phyloP scores from a whole-genome alignment of 2,888 invertebrate genomes.

The Antitype chi region DNA sequence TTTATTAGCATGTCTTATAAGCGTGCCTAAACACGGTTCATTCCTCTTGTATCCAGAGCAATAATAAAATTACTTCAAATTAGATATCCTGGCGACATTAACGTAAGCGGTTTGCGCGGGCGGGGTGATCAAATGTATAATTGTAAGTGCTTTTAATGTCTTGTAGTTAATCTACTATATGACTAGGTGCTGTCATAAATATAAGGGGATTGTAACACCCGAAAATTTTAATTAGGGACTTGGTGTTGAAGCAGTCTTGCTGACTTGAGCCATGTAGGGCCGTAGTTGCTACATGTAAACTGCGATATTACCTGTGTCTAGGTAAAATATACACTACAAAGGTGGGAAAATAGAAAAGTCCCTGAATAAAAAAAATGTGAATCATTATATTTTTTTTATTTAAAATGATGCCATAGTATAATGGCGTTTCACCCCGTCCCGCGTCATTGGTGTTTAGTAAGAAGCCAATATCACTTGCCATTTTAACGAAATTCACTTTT shows the following conservation, averaged over 20 bases:
- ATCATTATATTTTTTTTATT: slow-evolving; percentile 36
- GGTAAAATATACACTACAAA: slow-evolving; percentile 6
- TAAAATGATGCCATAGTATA: slow-evolving; percentile 35
- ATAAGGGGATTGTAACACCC: slow-evolving; percentile 29
- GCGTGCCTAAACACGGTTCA: slow-evolving; percentile 44
- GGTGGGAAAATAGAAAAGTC: neutral
- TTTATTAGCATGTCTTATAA: slow-evolving; percentile 22
- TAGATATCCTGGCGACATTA: slow-evolving; percentile 53
- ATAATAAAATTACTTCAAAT: slow-evolving; percentile 46
- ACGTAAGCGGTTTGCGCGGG: slow-evolving; percentile 40
- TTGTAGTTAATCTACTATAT: slow-evolving; percentile 49
- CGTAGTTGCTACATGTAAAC: slow-evolving; percentile 13
- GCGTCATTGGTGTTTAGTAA: slow-evolving; percentile 49
- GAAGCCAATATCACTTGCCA: slow-evolving; percentile 74
- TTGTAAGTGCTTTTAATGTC: slow-evolving; percentile 57
- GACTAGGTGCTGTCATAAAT: slow-evolving; percentile 52
- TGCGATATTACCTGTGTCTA: neutral
- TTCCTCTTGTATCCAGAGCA: slow-evolving; percentile 57
- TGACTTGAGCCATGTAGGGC: slow-evolving; percentile 7
- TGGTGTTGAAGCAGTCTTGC: neutral
- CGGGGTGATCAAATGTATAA: slow-evolving; percentile 50
- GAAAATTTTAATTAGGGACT: slow-evolving; percentile 11
- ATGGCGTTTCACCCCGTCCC: slow-evolving; percentile 49
- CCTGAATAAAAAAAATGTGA: slow-evolving; percentile 44
- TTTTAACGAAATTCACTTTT: slow-evolving; percentile 64